phyloP scores from a whole-genome alignment of 2,113 vertebrate genomes.

The Equus quagga region DNA sequence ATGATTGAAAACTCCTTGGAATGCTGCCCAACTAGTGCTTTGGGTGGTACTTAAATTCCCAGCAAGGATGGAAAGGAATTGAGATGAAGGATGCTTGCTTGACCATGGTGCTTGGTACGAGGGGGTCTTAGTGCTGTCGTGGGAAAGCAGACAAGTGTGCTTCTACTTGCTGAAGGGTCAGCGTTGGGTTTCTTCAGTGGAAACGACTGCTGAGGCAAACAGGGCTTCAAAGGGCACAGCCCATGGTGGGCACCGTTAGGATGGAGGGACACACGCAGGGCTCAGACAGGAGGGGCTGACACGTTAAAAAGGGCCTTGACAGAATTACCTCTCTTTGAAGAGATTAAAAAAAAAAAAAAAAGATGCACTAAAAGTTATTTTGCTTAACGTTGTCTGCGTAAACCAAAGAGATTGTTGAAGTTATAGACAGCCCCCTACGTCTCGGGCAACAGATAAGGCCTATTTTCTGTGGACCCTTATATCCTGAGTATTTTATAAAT shows the following conservation, averaged over 20 bases:
- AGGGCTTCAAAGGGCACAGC: not conserved
- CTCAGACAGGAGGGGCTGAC: not conserved
- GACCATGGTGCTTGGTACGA: not conserved
- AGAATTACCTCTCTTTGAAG: not conserved
- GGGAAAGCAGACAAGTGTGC: not conserved
- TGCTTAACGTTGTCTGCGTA: not conserved
- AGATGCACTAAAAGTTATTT: not conserved
- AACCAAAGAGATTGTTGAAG: not conserved
- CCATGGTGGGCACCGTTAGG: not conserved
- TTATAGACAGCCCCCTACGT: not conserved
- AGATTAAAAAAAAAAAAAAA: not conserved
- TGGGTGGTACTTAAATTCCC: not conserved
- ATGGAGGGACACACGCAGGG: fast-evolving
- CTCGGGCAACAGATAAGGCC: not conserved
- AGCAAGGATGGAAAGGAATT: not conserved
- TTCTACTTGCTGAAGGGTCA: not conserved
- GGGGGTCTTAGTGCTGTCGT: not conserved
- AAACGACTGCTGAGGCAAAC: not conserved
- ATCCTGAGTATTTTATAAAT: not conserved
- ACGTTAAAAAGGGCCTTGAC: not conserved
- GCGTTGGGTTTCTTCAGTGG: not conserved
- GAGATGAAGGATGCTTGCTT: not conserved
- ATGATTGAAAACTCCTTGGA: constrained; percentile 22
- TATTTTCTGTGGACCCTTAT: constrained; percentile 25
- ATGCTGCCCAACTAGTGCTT: not conserved